A percentile compares a stretch with the other conserved stretches of the same genome.
Evolutionary conservation across 2,888 invertebrate species (phyloP).

Genomic region (Drosophila affinis): DNA sequence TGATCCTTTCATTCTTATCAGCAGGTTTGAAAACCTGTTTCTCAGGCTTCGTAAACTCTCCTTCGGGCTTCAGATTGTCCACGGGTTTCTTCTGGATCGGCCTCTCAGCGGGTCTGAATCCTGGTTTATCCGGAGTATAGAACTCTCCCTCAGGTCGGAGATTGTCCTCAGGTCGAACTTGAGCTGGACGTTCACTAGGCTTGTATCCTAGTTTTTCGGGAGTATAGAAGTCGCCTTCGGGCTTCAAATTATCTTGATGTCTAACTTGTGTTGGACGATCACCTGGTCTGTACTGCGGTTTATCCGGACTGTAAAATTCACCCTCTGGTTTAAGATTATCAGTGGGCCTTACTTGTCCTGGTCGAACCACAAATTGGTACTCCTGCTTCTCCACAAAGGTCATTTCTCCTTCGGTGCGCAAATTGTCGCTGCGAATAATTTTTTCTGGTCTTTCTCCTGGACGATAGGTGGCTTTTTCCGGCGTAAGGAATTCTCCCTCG

Average conservation of each 20-base stretch:
- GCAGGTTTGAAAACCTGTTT: constrained; percentile 84
- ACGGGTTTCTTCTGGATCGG: constrained; percentile 85
- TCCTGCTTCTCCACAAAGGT: constrained; percentile 84
- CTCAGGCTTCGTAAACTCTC: constrained; percentile 82
- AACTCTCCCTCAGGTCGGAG: constrained; percentile 82
- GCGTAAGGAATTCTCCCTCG: constrained; percentile 86
- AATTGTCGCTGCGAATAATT: constrained; percentile 85
- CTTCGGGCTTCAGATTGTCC: constrained; percentile 86
- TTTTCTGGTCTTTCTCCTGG: constrained; percentile 85
- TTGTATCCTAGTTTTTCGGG: constrained; percentile 82
- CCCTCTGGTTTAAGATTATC: constrained; percentile 86
- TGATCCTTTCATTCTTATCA: constrained; percentile 83
- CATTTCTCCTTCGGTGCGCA: constrained; percentile 49
- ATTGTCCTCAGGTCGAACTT: constrained; percentile 84
- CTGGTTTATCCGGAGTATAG: constrained; percentile 83
- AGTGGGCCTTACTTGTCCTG: constrained; percentile 83
- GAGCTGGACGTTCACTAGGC: constrained; percentile 84
- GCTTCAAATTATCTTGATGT: constrained; percentile 82
- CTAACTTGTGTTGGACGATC: constrained; percentile 84
- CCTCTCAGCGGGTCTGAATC: constrained; percentile 84
- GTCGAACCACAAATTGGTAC: constrained; percentile 79
- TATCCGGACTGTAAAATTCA: constrained; percentile 84
- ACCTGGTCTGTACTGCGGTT: constrained; percentile 82
- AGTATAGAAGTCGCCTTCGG: constrained; percentile 32
- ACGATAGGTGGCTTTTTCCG: constrained; percentile 83